These are phyloP conservation scores for Carapus acus DNA, from an alignment of 2,797 vertebrate species.

Conservation along the genomic window DNA sequence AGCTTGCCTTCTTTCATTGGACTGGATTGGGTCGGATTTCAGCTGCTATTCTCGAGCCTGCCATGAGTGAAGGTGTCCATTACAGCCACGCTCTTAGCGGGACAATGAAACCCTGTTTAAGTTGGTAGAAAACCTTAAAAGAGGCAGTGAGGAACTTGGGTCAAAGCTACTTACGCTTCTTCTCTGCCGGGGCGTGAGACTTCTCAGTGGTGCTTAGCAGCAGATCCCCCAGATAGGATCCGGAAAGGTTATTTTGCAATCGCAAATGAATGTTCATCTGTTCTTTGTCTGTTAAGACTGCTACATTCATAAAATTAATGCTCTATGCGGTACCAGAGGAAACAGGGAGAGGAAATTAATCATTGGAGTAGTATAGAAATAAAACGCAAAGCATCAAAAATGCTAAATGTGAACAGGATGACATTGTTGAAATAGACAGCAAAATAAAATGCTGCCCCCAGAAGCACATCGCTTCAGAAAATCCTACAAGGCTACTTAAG, in stretches of 20 bases:
- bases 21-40: slow-evolving; percentile 64
- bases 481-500: slow-evolving; percentile 9
- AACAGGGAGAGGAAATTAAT: too few species aligned
- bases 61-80: slow-evolving; percentile 55
- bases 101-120: slow-evolving; percentile 70
- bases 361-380: too few species aligned
- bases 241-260: slow-evolving; percentile 17
- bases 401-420: too few species aligned
- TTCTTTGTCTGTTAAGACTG: slow-evolving; percentile 12
- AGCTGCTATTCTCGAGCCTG: slow-evolving; percentile 51
- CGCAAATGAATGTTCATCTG: slow-evolving; percentile 10
- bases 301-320: too few species aligned
- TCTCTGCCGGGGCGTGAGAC: slow-evolving; percentile 51
- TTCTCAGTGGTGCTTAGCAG: slow-evolving; percentile 28
- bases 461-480: too few species aligned
- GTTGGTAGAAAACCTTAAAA: slow-evolving; percentile 32
- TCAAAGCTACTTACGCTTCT: slow-evolving; percentile 47
- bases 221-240: slow-evolving; percentile 26
- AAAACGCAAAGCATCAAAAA: too few species aligned
- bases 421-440: not conserved
- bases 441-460: too few species aligned
- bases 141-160: slow-evolving; percentile 37
- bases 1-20: slow-evolving; percentile 52
- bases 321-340: too few species aligned
- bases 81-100: slow-evolving; percentile 57